Conservation (phyloP, 2,113 vertebrate genomes). For the Vanacampus margaritifer region DNA sequence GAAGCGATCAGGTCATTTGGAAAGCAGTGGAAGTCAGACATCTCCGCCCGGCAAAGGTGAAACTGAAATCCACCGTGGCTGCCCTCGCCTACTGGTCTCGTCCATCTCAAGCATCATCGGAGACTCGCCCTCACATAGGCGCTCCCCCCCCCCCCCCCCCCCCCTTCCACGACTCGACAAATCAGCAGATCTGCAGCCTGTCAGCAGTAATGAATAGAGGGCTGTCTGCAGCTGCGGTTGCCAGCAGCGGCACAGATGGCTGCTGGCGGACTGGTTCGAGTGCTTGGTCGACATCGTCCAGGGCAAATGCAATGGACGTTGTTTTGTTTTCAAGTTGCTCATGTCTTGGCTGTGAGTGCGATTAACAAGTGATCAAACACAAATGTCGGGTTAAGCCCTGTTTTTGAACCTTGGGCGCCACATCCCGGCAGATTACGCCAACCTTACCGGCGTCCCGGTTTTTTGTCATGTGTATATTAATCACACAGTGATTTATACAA, state of each 20-base stretch:
- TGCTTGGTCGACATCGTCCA: conserved; percentile 32
- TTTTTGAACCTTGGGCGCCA: too few relatives aligned
- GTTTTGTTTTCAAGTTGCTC: conserved; percentile 20
- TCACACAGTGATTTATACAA: too few relatives aligned
- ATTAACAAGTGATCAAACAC: too few relatives aligned
- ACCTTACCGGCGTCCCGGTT: too few relatives aligned
- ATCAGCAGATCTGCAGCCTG: conserved; percentile 66
- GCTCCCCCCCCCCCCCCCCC: conserved; percentile 1
- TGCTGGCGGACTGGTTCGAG: conserved; percentile 48
- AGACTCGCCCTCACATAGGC: conserved; percentile 17
- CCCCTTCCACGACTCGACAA: conserved; percentile 25
- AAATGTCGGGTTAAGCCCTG: too few relatives aligned
- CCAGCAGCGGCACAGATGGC: conserved; percentile 57
- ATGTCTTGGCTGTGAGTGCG: too few relatives aligned
- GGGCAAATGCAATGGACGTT: neutral
- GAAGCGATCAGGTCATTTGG: neutral
- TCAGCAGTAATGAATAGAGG: conserved; percentile 64
- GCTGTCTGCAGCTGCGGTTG: conserved; percentile 40
- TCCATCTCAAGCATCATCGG: conserved; percentile 26
- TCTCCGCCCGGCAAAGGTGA: conserved; percentile 29
- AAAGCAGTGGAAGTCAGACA: conserved; percentile 1
- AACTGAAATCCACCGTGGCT: conserved; percentile 28
- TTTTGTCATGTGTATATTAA: too few relatives aligned
- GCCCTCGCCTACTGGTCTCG: conserved; percentile 33
- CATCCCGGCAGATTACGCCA: too few relatives aligned